Evolutionary conservation across 2,797 vertebrate genomes (phyloP), one percentile per base, ranked within the genome.

Genomic region (Acrossocheilus fasciatus): DNA sequence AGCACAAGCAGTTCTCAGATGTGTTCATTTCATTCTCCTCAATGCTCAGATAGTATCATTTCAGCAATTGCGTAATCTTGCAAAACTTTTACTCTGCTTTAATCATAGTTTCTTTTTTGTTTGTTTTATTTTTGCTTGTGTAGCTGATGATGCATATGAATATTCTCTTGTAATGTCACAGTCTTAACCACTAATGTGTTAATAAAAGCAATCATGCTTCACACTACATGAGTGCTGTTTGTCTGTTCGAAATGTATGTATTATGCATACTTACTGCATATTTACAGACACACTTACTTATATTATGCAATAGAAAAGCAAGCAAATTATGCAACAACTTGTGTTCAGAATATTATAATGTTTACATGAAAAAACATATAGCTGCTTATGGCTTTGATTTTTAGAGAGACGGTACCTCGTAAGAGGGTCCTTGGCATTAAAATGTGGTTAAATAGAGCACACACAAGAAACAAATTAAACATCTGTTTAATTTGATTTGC

Each of bases 151-250:
- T 86, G 64, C 86, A 72, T 90, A 89, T 87, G 90, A 90, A 89
- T 84, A 84, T 66, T 91, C 88, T 87, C 79, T 91, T 91, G 80
- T 92, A 88, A 85, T 90, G 86, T 84, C 92, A 91, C 87, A 91
- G 92, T 90, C 89, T 91, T 93, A 95, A 95, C 94, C 94, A 95
- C 95, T 94, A 95, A 95, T 92, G 91, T 93, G 91, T 91, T 89
- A 96, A 96, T 96, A 95, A 96, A 96, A 90, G 86, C 88, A 88
- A 89, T 87, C 89, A 68, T 94, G 92, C 91, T 93, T 94, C 92
- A 95, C 93, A 92, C 39, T 82, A 69, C 7, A 57, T 6, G 66
- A 43, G 5, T 87, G 64, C 86, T 91, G 72, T 90, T 87, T 36
- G 26, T 87, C 74, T 92, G 39, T 83, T 70, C 39, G 15, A 15